Conservation (phyloP, 2,113 vertebrate genomes). For the Machaerirhynchus nigripectus region DNA sequence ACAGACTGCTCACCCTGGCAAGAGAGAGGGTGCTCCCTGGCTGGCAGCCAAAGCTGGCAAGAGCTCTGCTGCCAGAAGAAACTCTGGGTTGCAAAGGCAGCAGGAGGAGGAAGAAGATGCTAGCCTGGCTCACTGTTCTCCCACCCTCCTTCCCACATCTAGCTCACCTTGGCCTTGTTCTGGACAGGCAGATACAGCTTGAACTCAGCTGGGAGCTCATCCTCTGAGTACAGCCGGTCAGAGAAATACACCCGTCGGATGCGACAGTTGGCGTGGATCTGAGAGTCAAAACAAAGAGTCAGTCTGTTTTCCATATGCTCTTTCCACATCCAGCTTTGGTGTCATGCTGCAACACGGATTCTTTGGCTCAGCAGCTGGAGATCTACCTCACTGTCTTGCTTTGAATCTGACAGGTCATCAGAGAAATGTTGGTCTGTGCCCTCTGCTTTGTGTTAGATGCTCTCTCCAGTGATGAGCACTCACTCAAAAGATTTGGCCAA, state of each 20-base stretch:
- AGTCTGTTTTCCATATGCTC: background rate
- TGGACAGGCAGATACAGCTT: constrained; percentile 94
- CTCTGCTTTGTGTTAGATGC: background rate
- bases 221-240: constrained; percentile 94
- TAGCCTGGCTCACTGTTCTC: background rate
- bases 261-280: constrained; percentile 97
- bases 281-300: background rate
- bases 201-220: constrained; percentile 96
- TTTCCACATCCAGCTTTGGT: background rate
- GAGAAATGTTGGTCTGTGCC: background rate
- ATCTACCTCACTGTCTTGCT: background rate
- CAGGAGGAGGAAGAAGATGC: background rate
- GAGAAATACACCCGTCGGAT: constrained; percentile 97
- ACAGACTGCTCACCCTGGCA: background rate
- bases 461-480: background rate
- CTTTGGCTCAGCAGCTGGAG: background rate
- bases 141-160: background rate
- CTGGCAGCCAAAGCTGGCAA: background rate
- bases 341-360: background rate
- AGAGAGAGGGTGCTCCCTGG: background rate
- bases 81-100: background rate
- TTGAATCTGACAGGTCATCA: background rate
- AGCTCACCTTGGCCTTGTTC: constrained; percentile 93
- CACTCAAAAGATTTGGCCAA: background rate
- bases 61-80: background rate